A percentile compares a stretch with the other conserved stretches of the same genome.
Evolutionary conservation across 2,113 vertebrate species (phyloP).

Genomic region (Myrmecophaga tridactyla): DNA sequence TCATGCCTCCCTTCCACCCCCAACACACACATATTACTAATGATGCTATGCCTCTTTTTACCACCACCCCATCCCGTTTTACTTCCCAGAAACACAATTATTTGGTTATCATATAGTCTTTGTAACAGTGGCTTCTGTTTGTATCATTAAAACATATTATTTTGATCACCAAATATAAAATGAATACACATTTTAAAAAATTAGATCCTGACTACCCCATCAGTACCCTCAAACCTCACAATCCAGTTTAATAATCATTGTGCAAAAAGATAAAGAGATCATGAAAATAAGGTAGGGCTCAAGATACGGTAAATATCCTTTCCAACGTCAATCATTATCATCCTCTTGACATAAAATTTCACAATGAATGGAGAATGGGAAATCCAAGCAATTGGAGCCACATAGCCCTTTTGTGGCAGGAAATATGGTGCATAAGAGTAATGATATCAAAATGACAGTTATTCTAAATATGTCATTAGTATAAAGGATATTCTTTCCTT

Average conservation of each 20-base stretch:
- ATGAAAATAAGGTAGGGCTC: not conserved
- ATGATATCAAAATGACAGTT: not conserved
- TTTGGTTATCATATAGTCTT: not conserved
- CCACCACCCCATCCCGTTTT: not conserved
- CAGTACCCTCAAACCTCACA: not conserved
- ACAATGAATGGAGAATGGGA: not conserved
- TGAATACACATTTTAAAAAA: not conserved
- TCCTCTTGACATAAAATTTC: not conserved
- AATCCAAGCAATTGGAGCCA: not conserved
- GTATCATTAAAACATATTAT: not conserved
- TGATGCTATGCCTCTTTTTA: not conserved
- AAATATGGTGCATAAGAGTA: not conserved
- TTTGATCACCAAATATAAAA: constrained; percentile 4
- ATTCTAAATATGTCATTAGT: not conserved
- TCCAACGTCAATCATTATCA: not conserved
- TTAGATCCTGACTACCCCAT: not conserved
- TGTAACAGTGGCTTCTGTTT: not conserved
- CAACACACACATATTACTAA: not conserved
- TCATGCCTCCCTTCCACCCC: not conserved
- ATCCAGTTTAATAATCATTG: not conserved
- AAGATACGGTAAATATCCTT: not conserved
- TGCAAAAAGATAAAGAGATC: not conserved
- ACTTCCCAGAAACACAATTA: not conserved
- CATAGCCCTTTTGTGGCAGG: not conserved
- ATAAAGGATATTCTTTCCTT: not conserved